Evolutionary conservation across 2,797 vertebrate species (phyloP).

Genomic region (Thaleichthys pacificus): DNA sequence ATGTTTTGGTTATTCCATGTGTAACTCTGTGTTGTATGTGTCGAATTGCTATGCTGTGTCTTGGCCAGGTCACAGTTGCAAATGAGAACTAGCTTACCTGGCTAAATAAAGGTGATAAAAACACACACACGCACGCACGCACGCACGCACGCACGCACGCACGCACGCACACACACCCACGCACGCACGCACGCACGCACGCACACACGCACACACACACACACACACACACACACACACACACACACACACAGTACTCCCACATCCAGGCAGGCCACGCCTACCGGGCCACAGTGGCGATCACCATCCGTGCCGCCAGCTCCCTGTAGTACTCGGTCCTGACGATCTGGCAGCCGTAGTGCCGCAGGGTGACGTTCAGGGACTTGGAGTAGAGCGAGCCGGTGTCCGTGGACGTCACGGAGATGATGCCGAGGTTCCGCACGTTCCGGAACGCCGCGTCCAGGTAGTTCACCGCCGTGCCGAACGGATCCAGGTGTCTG

Average conservation of each 20-base stretch:
- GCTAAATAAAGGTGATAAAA: too few species aligned
- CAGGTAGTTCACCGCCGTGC: constrained; percentile 91
- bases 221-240: background rate
- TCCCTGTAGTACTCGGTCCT: constrained; percentile 96
- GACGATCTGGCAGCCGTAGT: constrained; percentile 90
- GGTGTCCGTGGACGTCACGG: constrained; percentile 91
- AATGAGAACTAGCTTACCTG: too few species aligned
- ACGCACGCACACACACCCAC: too few species aligned
- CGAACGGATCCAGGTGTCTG: constrained; percentile 95
- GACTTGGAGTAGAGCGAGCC: constrained; percentile 93
- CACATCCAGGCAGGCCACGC: background rate
- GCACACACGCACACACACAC: too few species aligned
- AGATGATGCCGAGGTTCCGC: constrained; percentile 92
- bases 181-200: too few species aligned
- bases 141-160: too few species aligned
- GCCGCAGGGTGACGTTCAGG: constrained; percentile 88
- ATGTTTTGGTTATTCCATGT: too few species aligned
- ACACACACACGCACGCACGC: too few species aligned
- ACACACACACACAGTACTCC: too few species aligned
- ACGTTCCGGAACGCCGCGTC: constrained; percentile 94
- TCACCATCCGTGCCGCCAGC: constrained; percentile 87
- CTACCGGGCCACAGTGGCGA: constrained; percentile 89
- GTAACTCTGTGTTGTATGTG: too few species aligned
- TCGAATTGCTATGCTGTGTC: too few species aligned
- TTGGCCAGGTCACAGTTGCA: too few species aligned